Evolutionary conservation across 2,797 vertebrate genomes (phyloP), one percentile per base, ranked within the genome.

Genomic region (Gallinago stenura): DNA sequence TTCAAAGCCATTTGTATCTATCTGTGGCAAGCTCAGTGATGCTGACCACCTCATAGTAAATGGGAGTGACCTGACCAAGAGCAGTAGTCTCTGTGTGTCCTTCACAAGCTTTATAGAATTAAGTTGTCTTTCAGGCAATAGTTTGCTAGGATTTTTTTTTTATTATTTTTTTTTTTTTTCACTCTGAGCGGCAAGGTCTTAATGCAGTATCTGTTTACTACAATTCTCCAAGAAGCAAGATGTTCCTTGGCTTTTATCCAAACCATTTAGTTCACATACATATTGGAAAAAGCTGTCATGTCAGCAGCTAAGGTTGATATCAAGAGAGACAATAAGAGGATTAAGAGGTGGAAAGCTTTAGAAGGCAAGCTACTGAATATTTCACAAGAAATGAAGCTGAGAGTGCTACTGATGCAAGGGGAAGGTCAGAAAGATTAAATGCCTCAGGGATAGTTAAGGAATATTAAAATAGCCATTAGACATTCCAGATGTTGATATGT

Each of bases 211-310:
- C 91, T 95, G 71, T 95, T 97, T 97, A 94, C 83, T 75, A 89
- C 53, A 87, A 26, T 87, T 77, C 83, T 92, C 86, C 68, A 89
- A 76, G 78, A 83, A 50, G 64, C 81, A 96, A 45, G 61, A 87
- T 73, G 41, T 80, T 93, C 73, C 77, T 89, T 97, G 96, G 93
- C 93, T 87, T 90, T 95, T 83, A 87, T 87, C 95, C 96, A 96
- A 90, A 79, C 78, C 37, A 90, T 94, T 95, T 94, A 92, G 88
- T 93, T 94, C 90, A 78, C 90, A 95, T 89, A 89, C 73, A 80
- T 95, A 90, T 94, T 93, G 90, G 83, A 95, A 95, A 97, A 95
- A 95, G 71, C 71, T 90, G 90, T 96, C 88, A 85, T 69, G 87
- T 93, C 93, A 95, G 96, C 91, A 94, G 83, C 86, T 87, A 87